Percentiles rank a stretch among this genome's conserved stretches.
Evolutionary conservation across 2,113 vertebrate genomes (phyloP).

Genomic region (Myotis lucifugus): DNA sequence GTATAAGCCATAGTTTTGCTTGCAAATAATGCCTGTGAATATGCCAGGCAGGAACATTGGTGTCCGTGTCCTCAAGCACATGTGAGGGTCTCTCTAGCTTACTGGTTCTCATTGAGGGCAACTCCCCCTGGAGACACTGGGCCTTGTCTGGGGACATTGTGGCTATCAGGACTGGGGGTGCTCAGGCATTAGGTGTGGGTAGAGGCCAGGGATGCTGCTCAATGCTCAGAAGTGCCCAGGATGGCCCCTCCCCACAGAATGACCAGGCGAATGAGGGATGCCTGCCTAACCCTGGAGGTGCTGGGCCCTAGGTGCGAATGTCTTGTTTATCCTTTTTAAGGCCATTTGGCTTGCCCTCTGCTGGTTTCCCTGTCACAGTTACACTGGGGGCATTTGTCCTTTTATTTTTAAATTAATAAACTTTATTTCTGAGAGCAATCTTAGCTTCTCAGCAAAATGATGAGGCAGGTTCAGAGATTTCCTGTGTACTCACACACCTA

Average conservation of each 20-base stretch:
- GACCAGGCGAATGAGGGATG: accelerated
- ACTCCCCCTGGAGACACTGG: not conserved
- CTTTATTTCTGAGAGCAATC: not conserved
- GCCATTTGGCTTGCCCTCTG: not conserved
- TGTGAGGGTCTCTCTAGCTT: not conserved
- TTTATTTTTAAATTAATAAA: not conserved
- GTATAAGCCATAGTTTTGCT: not conserved
- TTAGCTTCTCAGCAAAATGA: not conserved
- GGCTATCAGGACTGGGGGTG: not conserved
- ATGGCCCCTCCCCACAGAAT: not conserved
- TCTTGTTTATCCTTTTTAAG: not conserved
- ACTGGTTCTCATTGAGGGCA: not conserved
- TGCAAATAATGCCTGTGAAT: not conserved
- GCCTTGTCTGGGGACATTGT: not conserved
- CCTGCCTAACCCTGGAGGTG: not conserved
- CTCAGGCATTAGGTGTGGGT: not conserved
- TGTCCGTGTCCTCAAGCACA: not conserved
- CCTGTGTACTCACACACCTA: accelerated
- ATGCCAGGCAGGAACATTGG: accelerated
- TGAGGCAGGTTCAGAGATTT: not conserved
- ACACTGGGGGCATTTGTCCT: not conserved
- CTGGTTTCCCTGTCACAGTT: not conserved
- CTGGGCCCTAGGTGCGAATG: not conserved
- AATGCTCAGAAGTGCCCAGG: not conserved
- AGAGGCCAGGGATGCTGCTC: not conserved